Conservation (phyloP, 30 jellyfish, hydroid and myxozoan genomes). For the Aurelia sp. region DNA sequence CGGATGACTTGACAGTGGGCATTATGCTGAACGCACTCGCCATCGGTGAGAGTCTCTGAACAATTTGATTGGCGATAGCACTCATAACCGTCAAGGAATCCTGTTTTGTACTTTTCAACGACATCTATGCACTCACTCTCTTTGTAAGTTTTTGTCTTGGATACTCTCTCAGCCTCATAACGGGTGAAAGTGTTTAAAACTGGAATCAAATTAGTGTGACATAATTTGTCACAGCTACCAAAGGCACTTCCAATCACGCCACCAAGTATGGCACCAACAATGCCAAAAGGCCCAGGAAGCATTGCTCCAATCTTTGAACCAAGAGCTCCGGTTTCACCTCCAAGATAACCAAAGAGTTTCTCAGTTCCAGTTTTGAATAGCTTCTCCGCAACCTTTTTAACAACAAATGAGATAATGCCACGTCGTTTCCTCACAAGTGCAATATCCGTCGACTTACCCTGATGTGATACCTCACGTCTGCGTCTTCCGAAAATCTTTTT, state of each 20-base stretch:
- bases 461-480: slow-evolving; percentile 1
- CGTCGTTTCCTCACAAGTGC: slow-evolving; percentile 25
- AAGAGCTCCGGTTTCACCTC: slow-evolving; percentile 50
- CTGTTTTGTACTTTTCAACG: slow-evolving; percentile 30
- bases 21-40: slow-evolving; percentile 46
- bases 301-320: slow-evolving; percentile 72
- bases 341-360: slow-evolving; percentile 41
- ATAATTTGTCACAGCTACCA: slow-evolving; percentile 66
- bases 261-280: slow-evolving; percentile 66
- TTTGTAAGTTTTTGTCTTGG: slow-evolving; percentile 16
- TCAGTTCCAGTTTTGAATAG: slow-evolving; percentile 14
- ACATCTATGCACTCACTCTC: slow-evolving; percentile 39
- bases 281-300: slow-evolving; percentile 68
- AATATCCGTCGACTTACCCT: background rate
- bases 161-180: slow-evolving; percentile 14
- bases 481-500: slow-evolving; percentile 66
- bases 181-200: slow-evolving; percentile 8
- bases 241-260: slow-evolving; percentile 70
- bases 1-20: slow-evolving; percentile 25
- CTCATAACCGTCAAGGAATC: slow-evolving; percentile 42
- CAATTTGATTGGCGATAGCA: slow-evolving; percentile 63
- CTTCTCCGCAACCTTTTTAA: slow-evolving; percentile 6
- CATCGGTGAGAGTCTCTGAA: slow-evolving; percentile 33
- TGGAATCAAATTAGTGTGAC: slow-evolving; percentile 44
- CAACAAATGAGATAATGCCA: slow-evolving; percentile 18